Conservation (phyloP, 2,797 vertebrate species). For the Garrulus glandarius region DNA sequence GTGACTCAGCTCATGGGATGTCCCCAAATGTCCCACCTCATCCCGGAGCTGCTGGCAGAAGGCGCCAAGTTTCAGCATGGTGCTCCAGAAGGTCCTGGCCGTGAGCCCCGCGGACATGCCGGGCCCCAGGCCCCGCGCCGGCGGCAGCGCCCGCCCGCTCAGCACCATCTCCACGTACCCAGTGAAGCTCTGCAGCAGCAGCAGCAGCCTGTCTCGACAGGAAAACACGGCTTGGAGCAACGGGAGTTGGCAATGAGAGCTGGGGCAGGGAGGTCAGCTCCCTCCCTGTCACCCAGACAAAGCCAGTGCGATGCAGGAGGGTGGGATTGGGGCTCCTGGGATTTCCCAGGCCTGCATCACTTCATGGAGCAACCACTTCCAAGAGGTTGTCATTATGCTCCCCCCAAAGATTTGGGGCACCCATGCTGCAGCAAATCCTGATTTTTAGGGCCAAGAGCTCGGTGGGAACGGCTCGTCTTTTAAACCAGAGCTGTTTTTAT, state of each 20-base stretch:
- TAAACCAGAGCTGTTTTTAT: not conserved
- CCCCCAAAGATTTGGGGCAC: not conserved
- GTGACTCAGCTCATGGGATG: fast-evolving
- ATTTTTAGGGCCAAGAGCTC: not conserved
- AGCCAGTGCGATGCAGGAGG: not conserved
- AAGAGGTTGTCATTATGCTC: not conserved
- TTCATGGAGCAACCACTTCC: not conserved
- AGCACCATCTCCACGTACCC: conserved; percentile 75
- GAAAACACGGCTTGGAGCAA: not conserved
- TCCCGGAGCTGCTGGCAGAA: conserved; percentile 44
- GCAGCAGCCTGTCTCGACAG: conserved; percentile 78
- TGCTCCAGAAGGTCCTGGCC: conserved; percentile 84
- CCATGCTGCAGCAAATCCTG: not conserved
- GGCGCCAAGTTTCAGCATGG: conserved; percentile 76
- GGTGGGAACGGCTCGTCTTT: not conserved
- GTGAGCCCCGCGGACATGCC: conserved; percentile 87
- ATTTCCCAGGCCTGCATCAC: not conserved
- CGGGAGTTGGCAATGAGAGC: fast-evolving
- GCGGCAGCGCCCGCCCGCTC: conserved; percentile 32
- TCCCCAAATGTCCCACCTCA: conserved; percentile 49
- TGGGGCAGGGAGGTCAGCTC: not conserved
- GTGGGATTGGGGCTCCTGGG: no score
- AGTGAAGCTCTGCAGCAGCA: conserved; percentile 90
- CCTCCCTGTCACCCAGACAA: not conserved
- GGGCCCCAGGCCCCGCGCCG: conserved; percentile 36